Conservation (phyloP, 2,113 vertebrate genomes). For the Brienomyrus brachyistius region DNA sequence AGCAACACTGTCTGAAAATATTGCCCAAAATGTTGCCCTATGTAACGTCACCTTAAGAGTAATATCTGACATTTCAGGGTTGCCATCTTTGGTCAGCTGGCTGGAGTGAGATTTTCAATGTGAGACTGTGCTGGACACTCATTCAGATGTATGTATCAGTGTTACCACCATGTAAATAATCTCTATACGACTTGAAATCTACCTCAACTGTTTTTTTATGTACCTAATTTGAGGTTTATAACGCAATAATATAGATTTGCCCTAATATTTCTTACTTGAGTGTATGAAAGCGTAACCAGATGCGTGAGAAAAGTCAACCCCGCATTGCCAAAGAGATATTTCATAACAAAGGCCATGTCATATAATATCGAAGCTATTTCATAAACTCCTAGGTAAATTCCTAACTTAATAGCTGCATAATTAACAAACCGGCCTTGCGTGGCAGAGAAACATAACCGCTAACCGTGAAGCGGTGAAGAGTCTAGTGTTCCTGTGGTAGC, state of each 20-base stretch:
- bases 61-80: not conserved
- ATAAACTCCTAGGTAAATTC: not conserved
- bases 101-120: not conserved
- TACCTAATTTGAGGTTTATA: not conserved
- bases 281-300: not conserved
- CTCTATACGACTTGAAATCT: not conserved
- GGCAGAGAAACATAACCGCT: not conserved
- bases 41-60: not conserved
- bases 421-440: not conserved
- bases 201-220: not conserved
- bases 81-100: not conserved
- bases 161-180: not conserved
- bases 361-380: not conserved
- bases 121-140: not conserved
- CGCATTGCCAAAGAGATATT: not conserved
- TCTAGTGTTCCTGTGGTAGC: not conserved
- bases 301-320: not conserved
- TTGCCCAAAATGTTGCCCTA: not conserved
- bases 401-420: not conserved
- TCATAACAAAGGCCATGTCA: not conserved
- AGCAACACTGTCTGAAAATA: not conserved
- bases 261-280: too few relatives aligned
- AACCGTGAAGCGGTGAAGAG: not conserved
- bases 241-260: not conserved
- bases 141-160: not conserved